These are phyloP conservation scores for Sitobion miscanthi DNA, from an alignment of 1,140 invertebrate genomes.

Conservation along the genomic window DNA sequence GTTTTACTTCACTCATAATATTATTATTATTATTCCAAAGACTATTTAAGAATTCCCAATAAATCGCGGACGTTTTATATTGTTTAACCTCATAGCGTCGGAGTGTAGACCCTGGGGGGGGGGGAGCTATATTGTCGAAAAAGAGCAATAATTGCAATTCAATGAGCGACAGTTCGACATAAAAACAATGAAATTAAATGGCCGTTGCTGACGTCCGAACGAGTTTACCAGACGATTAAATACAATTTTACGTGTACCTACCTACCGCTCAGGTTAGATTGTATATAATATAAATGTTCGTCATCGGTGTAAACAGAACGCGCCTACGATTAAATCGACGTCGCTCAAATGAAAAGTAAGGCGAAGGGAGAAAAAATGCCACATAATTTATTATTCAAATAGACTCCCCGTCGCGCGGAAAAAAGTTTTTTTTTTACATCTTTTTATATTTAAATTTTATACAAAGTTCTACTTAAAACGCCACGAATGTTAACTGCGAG, in stretches of 20 bases:
- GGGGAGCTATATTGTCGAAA: neutral
- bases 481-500: neutral
- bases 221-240: neutral
- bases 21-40: neutral
- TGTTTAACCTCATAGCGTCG: neutral
- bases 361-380: neutral
- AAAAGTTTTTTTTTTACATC: neutral
- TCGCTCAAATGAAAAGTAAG: neutral
- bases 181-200: neutral
- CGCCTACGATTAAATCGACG: neutral
- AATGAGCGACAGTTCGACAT: neutral
- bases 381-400: conserved; percentile 20
- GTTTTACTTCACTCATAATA: too few relatives aligned
- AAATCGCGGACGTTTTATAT: neutral
- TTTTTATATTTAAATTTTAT: conserved; percentile 20
- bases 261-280: neutral
- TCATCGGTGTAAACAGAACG: neutral
- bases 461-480: conserved; percentile 10
- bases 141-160: neutral
- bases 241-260: neutral
- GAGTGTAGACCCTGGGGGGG: neutral
- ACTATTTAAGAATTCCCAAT: neutral
- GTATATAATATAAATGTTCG: neutral
- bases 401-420: neutral
- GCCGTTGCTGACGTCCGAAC: neutral